A percentile compares a stretch with the other conserved stretches of the same genome.
Evolutionary conservation across 2,888 invertebrate genomes (phyloP).

Genomic region (Lampropteryx suffumata): DNA sequence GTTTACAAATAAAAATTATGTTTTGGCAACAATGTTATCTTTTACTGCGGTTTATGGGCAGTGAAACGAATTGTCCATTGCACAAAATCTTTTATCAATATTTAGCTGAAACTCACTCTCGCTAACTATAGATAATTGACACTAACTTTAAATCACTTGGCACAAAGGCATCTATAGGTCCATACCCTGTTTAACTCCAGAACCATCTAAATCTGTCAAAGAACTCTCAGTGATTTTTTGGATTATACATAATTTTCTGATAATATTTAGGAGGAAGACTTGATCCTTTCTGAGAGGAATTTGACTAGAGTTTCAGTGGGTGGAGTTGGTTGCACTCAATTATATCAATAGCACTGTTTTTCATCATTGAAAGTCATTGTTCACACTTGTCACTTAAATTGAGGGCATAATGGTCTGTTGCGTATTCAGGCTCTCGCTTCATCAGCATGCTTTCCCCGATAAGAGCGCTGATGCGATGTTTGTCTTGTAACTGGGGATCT

Average conservation of each 20-base stretch:
- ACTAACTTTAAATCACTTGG: slow-evolving; percentile 81
- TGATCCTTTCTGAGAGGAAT: slow-evolving; percentile 69
- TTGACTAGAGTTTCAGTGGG: slow-evolving; percentile 73
- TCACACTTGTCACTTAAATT: slow-evolving; percentile 81
- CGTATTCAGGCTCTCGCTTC: slow-evolving; percentile 58
- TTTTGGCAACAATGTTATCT: slow-evolving; percentile 64
- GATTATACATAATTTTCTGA: slow-evolving; percentile 42
- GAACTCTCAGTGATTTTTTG: slow-evolving; percentile 65
- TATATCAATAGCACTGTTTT: slow-evolving; percentile 54
- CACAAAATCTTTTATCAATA: slow-evolving; percentile 70
- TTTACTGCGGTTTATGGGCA: slow-evolving; percentile 54
- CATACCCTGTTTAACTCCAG: slow-evolving; percentile 79
- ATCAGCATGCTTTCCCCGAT: slow-evolving; percentile 77
- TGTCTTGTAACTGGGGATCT: slow-evolving; percentile 64
- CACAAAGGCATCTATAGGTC: slow-evolving; percentile 80
- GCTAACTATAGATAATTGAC: slow-evolving; percentile 79
- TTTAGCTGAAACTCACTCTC: slow-evolving; percentile 44
- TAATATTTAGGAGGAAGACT: slow-evolving; percentile 66
- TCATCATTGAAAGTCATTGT: slow-evolving; percentile 70
- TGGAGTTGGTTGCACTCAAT: slow-evolving; percentile 60
- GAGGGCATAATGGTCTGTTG: slow-evolving; percentile 70
- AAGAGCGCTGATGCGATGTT: slow-evolving; percentile 78
- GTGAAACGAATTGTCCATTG: slow-evolving; percentile 62
- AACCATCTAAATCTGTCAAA: slow-evolving; percentile 71
- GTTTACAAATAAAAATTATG: slow-evolving; percentile 42